Conservation (phyloP, 2,113 vertebrate genomes). For the Vulpes lagopus region DNA sequence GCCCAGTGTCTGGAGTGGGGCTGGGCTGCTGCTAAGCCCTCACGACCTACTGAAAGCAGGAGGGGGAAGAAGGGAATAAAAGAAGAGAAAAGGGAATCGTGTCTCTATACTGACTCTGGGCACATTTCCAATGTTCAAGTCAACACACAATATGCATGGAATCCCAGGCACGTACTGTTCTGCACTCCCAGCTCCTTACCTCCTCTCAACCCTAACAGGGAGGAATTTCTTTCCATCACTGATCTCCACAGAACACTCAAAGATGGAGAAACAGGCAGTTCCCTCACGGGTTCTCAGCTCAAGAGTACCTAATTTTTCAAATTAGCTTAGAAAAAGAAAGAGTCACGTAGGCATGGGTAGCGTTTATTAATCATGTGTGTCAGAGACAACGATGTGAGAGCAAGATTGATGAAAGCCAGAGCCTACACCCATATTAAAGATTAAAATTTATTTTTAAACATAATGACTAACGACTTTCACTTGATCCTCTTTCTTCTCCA, state of each 20-base stretch:
- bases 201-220: not conserved
- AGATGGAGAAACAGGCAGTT: not conserved
- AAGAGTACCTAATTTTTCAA: not conserved
- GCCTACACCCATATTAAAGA: not conserved
- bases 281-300: not conserved
- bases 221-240: not conserved
- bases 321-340: not conserved
- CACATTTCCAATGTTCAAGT: not conserved
- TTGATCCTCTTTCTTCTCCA: slow-evolving; percentile 22
- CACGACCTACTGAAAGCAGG: not conserved
- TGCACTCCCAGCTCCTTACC: not conserved
- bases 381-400: not conserved
- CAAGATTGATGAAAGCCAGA: not conserved
- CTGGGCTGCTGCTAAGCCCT: not conserved
- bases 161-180: not conserved
- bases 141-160: not conserved
- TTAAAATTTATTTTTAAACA: slow-evolving; percentile 35
- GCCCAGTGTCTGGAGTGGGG: not conserved
- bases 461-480: slow-evolving; percentile 17
- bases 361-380: not conserved
- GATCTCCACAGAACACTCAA: not conserved
- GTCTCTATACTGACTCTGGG: not conserved
- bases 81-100: not conserved
- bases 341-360: not conserved
- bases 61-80: not conserved